Conservation (phyloP, 2,797 vertebrate genomes). For the Tapirus indicus region DNA sequence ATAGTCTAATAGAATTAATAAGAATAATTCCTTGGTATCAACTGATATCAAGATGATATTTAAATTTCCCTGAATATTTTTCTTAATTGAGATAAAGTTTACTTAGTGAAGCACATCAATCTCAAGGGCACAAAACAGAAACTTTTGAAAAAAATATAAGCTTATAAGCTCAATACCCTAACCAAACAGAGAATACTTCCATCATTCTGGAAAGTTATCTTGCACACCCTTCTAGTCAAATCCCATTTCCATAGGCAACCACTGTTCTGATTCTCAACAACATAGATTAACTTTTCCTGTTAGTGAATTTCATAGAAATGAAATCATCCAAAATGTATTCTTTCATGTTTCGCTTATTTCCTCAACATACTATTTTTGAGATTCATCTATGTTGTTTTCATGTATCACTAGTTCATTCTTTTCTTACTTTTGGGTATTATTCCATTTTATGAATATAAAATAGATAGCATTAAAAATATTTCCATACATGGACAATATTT, state of each 20-base stretch:
- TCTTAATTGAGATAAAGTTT: not conserved
- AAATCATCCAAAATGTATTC: not conserved
- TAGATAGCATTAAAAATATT: not conserved
- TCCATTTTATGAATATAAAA: constrained; percentile 15
- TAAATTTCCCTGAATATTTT: not conserved
- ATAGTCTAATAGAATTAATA: not conserved
- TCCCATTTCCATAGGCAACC: not conserved
- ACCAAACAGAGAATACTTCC: not conserved
- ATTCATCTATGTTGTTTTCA: not conserved
- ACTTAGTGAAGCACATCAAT: not conserved
- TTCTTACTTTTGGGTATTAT: not conserved
- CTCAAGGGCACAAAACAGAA: not conserved
- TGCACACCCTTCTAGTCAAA: not conserved
- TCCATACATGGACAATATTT: not conserved
- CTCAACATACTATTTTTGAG: not conserved
- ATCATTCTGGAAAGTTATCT: not conserved
- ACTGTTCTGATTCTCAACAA: not conserved
- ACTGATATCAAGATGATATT: not conserved
- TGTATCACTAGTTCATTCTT: not conserved
- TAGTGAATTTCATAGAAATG: not conserved
- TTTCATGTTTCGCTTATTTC: not conserved
- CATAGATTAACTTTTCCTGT: not conserved
- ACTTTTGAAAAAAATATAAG: not conserved
- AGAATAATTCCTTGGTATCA: not conserved
- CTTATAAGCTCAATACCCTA: not conserved